A percentile compares a stretch with the other conserved stretches of the same genome.
Evolutionary conservation across 1,140 invertebrate species (phyloP).

Genomic region (Drosophila simulans): DNA sequence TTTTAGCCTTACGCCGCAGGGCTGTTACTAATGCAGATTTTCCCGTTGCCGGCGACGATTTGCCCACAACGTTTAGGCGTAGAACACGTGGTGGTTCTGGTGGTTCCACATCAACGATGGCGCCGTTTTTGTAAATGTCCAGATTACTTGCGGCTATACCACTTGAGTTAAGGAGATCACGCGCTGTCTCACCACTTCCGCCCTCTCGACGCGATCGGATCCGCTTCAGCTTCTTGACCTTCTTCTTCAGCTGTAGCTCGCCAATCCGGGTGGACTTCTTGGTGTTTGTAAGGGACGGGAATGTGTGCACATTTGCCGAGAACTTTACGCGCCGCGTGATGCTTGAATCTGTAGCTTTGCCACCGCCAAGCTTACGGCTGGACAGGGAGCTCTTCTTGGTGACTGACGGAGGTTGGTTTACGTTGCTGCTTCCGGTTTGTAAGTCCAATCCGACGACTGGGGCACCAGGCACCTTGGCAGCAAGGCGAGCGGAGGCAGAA

Average conservation of each 20-base stretch:
- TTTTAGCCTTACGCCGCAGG: slow-evolving; percentile 10
- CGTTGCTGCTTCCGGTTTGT: neutral
- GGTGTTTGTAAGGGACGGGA: slow-evolving; percentile 12
- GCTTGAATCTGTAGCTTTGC: slow-evolving; percentile 20
- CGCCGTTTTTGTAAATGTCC: slow-evolving; percentile 18
- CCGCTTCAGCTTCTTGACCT: slow-evolving; percentile 54
- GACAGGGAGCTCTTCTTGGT: slow-evolving; percentile 56
- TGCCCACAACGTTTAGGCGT: slow-evolving; percentile 32
- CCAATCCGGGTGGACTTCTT: slow-evolving; percentile 54
- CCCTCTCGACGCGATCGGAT: slow-evolving; percentile 29
- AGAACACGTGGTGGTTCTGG: slow-evolving; percentile 10
- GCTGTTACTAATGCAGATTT: slow-evolving; percentile 12
- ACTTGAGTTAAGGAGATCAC: neutral
- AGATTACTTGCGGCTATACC: neutral
- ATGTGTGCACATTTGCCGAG: slow-evolving; percentile 56
- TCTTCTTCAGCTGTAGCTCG: slow-evolving; percentile 51
- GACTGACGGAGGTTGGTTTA: neutral
- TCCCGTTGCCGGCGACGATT: slow-evolving; percentile 21
- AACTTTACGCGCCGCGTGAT: slow-evolving; percentile 61
- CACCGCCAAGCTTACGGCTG: slow-evolving; percentile 36
- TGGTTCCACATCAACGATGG: slow-evolving; percentile 20
- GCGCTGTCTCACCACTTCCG: slow-evolving; percentile 12
- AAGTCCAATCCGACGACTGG: neutral
- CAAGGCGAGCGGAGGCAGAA: slow-evolving; percentile 6
- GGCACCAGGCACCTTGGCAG: slow-evolving; percentile 31